A percentile compares a stretch with the other conserved stretches of the same genome.
phyloP scores from a whole-genome alignment of 2,888 invertebrate genomes.

The Spicauda simplicius region DNA sequence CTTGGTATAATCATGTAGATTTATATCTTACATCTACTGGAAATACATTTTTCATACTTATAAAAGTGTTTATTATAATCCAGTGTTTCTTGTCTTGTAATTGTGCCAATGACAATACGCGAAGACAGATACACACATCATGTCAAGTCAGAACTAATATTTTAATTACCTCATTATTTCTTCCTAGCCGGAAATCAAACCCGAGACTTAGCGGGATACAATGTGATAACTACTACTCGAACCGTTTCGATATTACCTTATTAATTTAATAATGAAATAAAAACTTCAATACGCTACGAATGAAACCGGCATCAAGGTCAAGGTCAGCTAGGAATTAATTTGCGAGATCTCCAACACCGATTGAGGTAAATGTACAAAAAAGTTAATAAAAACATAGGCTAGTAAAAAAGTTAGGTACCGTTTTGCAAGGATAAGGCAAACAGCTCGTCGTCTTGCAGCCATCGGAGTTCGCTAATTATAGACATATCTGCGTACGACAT shows the following conservation, averaged over 20 bases:
- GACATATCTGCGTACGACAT: conserved; percentile 81
- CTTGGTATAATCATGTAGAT: neutral
- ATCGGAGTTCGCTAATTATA: conserved; percentile 79
- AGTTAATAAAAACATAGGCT: conserved; percentile 32
- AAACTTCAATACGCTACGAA: conserved; percentile 6
- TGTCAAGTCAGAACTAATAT: neutral
- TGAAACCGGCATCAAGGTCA: conserved; percentile 28
- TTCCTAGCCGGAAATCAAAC: neutral
- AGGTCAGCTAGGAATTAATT: conserved; percentile 28
- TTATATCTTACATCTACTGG: neutral
- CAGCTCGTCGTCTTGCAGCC: conserved; percentile 80
- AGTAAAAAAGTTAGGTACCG: conserved; percentile 60
- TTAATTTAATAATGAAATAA: conserved; percentile 2
- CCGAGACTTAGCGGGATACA: neutral
- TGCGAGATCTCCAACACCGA: conserved; percentile 24
- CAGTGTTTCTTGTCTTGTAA: neutral
- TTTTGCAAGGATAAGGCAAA: conserved; percentile 81
- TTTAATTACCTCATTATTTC: neutral
- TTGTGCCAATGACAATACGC: neutral
- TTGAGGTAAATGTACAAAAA: conserved; percentile 29
- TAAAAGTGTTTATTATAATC: too few relatives aligned
- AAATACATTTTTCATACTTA: too few relatives aligned
- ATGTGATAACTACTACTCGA: neutral
- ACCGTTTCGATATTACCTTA: neutral
- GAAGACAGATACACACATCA: neutral